phyloP scores from a whole-genome alignment of 2,797 vertebrate genomes.

The Sebastes iracundus region DNA sequence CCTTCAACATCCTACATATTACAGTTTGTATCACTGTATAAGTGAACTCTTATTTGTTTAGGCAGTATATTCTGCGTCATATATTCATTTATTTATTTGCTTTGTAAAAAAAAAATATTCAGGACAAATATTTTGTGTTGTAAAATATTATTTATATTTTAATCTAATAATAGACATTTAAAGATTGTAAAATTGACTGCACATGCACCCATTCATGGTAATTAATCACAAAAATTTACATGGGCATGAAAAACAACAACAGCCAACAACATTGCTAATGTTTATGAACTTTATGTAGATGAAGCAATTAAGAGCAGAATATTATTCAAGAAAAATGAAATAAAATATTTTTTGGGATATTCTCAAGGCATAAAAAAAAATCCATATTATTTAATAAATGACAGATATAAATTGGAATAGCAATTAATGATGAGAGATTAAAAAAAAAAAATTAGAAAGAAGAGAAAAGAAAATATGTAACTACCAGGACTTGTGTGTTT shows the following conservation, averaged over 20 bases:
- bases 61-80: background rate
- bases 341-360: background rate
- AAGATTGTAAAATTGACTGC: background rate
- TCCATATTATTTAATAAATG: background rate
- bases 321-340: background rate
- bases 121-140: background rate
- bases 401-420: background rate
- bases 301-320: background rate
- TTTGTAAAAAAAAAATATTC: background rate
- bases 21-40: background rate
- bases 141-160: background rate
- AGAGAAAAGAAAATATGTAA: background rate
- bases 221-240: slow-evolving; percentile 4
- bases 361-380: background rate
- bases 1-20: background rate
- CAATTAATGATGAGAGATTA: background rate
- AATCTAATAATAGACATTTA: background rate
- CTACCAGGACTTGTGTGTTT: background rate
- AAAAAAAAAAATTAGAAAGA: background rate
- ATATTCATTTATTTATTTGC: background rate
- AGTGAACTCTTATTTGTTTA: background rate
- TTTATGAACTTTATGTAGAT: slow-evolving; percentile 25
- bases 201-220: background rate
- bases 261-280: slow-evolving; percentile 10
- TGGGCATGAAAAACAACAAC: slow-evolving; percentile 19